Base-by-base conservation (phyloP, 92 coral and sea anemone species). In the Zoanthus solanderi region DNA sequence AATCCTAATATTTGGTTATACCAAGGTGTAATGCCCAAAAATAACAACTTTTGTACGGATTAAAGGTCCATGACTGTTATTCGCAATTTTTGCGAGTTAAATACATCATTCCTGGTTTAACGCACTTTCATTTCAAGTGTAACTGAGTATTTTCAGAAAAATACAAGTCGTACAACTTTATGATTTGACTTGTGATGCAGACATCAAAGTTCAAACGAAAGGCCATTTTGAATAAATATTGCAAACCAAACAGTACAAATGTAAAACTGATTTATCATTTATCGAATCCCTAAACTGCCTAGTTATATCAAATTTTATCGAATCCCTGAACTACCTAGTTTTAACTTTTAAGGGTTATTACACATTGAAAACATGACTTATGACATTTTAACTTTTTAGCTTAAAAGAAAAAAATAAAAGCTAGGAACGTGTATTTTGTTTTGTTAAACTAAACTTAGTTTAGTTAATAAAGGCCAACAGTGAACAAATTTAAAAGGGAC, bases 41-140 rank as follows among this genome's bases (percentile, higher is more conserved):
- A 67, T 28, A 28, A 75, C 5, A 79, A 65, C 65, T 34, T 67
- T 18, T 18, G 28, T n/a, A 81, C 31, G 65, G 73, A 34, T 23
- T 48, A 61, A 56, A 10, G 75, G 74, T 65, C 85, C 50, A 42
- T 65, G 61, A 63, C 63, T 45, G 65, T 61, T 58, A n/a, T 57
- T n/a, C 28, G 69, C 11, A 32, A 61, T 15, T 65, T 67, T 47
- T 23, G 45, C 65, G 50, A n/a, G 37, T 32, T 6, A 9, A 37
- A 31, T 45, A 23, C 15, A 46, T n/a, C 61, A 16, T 46, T 53
- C n/a, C 75, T 48, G 61, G 76, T 81, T 67, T 0, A 81, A 10
- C 28, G 46, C 28, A 11, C 61, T 81, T 28, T 66, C 28, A 10
- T 42, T 34, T 34, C 34, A n/a, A 79, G 17, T n/a, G 58, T 68